Base-by-base conservation (phyloP, 2,888 invertebrate species). In the Geotrupes spiniger region DNA sequence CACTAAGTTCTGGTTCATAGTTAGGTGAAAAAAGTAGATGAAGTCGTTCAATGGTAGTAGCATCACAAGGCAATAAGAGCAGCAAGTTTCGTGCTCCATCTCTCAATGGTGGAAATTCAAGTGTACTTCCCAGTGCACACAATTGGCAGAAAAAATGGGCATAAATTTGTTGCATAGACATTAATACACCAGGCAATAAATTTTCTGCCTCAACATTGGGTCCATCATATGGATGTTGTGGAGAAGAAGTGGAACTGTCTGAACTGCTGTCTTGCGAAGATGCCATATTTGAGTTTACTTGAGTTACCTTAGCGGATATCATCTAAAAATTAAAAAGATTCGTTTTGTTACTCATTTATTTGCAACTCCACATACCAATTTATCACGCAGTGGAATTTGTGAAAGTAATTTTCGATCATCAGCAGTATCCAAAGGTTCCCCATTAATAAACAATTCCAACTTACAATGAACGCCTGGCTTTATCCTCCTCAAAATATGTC, bases 211-310 rank as follows among this genome's bases (percentile, higher is more conserved):
- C 92, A 11, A 83, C 73, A 63, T 86, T 87, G 36, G 87, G 84
- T 52, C 86, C 84, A 69, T 89, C 89, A 61, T 88, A 89, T 0
- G 88, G 85, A 66, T 90, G 82, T 56, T 92, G 92, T 1, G 94
- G 94, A 1, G 94, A 94, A 2, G 92, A 91, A 2, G 92, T 90
- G 46, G 94, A 94, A 59, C 94, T 94, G 71, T 96, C 96, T 47
- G 93, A 93, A 65, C 92, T 93, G 42, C 93, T 92, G 68, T 96
- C 97, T 44, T 91, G 91, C 48, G 89, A 89, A 62, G 89, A 88
- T 14, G 84, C 83, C 69, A 85, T 75, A 49, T 85, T 85, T 10
- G 82, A 78, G 63, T 83, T 83, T 28, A 84, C 79, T 63, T 87
- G 89, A 53, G 84, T 84, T 41, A 90, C 72, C 72, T 91, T 91